Evolutionary conservation across 1,140 invertebrate genomes (phyloP).

Genomic region (Planococcus citri): DNA sequence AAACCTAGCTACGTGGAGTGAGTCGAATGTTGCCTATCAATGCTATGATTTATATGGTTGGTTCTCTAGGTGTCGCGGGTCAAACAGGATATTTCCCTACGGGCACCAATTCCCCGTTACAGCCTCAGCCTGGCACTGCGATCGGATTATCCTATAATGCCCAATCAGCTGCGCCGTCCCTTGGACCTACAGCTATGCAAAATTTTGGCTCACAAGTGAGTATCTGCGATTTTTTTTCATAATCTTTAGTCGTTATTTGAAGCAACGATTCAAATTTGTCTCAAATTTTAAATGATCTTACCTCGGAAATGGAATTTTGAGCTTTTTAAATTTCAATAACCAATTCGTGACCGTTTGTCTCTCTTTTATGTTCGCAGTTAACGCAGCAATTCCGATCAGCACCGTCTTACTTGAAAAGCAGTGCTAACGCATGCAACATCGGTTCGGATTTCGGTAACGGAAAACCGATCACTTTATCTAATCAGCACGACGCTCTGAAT

Average conservation of each 20-base stretch:
- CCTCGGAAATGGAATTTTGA: too few species aligned
- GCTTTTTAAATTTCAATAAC: too few species aligned
- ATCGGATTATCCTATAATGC: slow-evolving; percentile 2
- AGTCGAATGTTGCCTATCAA: too few species aligned
- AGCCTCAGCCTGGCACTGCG: neutral
- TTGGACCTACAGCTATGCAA: neutral
- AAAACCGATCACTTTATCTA: neutral
- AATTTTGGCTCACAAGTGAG: neutral
- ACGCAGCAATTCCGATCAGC: neutral
- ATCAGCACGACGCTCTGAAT: slow-evolving; percentile 2
- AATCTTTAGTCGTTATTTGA: neutral
- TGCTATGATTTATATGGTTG: neutral
- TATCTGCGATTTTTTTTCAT: neutral
- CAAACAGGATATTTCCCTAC: neutral
- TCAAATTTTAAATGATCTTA: neutral
- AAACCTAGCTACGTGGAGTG: too few species aligned
- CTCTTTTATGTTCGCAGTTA: neutral
- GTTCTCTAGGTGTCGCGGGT: neutral
- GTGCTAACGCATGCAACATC: neutral
- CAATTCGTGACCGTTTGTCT: too few species aligned
- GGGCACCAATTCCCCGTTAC: neutral
- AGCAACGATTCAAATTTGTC: neutral
- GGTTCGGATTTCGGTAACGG: neutral
- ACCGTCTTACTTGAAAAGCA: neutral
- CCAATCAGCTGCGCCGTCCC: neutral